Evolutionary conservation across 2,888 invertebrate genomes (phyloP).

Genomic region (Myopa tessellatipennis): DNA sequence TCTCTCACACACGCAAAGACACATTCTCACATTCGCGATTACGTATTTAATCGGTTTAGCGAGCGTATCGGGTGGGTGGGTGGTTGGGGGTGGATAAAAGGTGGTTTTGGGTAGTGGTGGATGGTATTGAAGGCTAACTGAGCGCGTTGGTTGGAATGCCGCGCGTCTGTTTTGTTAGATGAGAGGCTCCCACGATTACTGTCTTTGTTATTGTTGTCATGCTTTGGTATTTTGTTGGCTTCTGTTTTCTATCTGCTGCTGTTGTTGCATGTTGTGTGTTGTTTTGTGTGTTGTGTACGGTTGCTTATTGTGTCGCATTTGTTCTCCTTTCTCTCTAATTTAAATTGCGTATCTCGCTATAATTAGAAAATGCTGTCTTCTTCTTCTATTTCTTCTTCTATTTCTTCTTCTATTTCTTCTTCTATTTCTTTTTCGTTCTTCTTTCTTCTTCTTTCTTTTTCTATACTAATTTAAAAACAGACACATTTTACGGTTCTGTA

Average conservation of each 20-base stretch:
- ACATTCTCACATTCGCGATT: neutral
- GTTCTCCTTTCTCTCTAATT: conserved; percentile 34
- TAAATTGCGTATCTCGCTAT: conserved; percentile 36
- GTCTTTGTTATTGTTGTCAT: neutral
- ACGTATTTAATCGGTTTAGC: conserved; percentile 25
- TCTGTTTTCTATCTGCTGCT: neutral
- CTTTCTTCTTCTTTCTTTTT: no score
- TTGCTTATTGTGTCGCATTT: conserved; percentile 20
- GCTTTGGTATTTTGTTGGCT: neutral
- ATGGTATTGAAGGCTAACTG: conserved; percentile 5
- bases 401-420: no score
- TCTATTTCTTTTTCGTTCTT: no score
- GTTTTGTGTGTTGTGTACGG: conserved; percentile 7
- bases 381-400: neutral
- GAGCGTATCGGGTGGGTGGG: neutral
- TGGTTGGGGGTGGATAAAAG: neutral
- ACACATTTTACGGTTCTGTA: no score
- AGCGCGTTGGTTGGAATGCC: neutral
- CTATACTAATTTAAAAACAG: no score
- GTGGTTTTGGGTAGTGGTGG: neutral
- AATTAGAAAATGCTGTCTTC: conserved; percentile 38
- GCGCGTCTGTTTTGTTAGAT: conserved; percentile 13
- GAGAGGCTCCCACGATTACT: conserved; percentile 28
- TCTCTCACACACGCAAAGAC: neutral
- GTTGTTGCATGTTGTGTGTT: neutral